Percentiles rank a stretch among this genome's conserved stretches.
Conservation (phyloP, 2,888 invertebrate species). For the Lithophane semibrunnea region DNA sequence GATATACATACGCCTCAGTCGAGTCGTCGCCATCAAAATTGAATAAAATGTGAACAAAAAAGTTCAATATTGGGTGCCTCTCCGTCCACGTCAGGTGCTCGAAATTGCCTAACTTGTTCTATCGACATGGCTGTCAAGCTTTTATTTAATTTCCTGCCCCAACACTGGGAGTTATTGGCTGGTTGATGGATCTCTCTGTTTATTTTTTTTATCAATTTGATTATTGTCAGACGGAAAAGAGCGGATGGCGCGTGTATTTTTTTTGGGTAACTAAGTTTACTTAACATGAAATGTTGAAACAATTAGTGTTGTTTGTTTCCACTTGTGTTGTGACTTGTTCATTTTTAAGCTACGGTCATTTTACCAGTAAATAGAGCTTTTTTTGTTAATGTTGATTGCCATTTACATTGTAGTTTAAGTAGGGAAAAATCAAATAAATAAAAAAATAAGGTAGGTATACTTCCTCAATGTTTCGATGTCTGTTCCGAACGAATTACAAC, state of each 20-base stretch:
- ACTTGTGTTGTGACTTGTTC: not conserved
- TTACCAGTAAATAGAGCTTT: not conserved
- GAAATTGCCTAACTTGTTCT: conserved; percentile 63
- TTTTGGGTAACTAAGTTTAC: not conserved
- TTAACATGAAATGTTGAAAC: not conserved
- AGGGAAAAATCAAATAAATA: no score
- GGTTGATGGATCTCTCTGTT: conserved; percentile 43
- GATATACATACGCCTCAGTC: not conserved
- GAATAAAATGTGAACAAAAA: conserved; percentile 55
- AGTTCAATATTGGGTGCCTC: conserved; percentile 46
- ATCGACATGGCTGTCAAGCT: conserved; percentile 53
- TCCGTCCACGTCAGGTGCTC: conserved; percentile 49
- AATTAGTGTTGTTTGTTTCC: not conserved
- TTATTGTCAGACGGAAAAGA: conserved; percentile 10
- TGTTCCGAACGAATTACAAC: not conserved
- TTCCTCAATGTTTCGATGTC: not conserved
- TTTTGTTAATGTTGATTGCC: not conserved
- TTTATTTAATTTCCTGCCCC: conserved; percentile 64
- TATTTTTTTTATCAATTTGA: conserved; percentile 33
- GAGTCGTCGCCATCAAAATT: conserved; percentile 35
- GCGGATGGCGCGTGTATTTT: conserved; percentile 2
- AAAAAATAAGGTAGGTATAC: no score
- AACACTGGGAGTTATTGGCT: conserved; percentile 39
- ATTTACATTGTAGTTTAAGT: no score
- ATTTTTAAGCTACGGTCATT: not conserved